Base-by-base conservation (phyloP, 2,797 vertebrate species). In the Lepus townsendii region DNA sequence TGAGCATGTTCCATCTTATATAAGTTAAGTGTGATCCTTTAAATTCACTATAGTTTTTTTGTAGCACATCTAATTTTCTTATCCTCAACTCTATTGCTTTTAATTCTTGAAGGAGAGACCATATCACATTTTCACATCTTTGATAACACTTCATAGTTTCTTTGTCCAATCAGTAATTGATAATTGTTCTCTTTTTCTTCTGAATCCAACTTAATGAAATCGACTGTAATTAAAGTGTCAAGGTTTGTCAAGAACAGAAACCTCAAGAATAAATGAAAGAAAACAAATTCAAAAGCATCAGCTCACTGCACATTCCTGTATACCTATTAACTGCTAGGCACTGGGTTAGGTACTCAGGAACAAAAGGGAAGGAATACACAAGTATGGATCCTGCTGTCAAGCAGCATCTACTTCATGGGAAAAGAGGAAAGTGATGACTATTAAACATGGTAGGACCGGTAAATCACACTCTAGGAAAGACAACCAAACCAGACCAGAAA, bases 21-120 rank as follows among this genome's bases (percentile, higher is more conserved):
- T 32, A 89, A 50, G 9, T 83, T 91, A 9, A 7, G 3, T 84
- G 11, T 62, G 35, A 62, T 54, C 3, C 8, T 90, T 90, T 75
- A 52, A 50, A 86, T 65, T 78, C 52, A 79, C 35, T 83, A 20
- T 66, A 83, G 60, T n/a, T 71, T 85, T 75, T 76, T 93, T 30
- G 47, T 50, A 52, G 9, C 12, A 84, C 0, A 13, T 57, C 9
- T 42, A 66, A 84, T 83, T 92, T 88, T 35, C 57, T 62, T 54
- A 82, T 63, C 12, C 66, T 3, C 1, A 4, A 26, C 32, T 7
- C 26, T 32, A 72, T 42, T 63, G n/a, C 42, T 62, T 42, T 1
- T 19, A 54, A 52, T 24, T 83, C 68, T 83, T 91, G 17, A 14
- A 72, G 72, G 14, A 95, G 20, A 85, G 7, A 63, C 26, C 26